These are phyloP conservation scores for Lepidurus couesii DNA, from an alignment of 1,140 invertebrate genomes.

Conservation along the genomic window DNA sequence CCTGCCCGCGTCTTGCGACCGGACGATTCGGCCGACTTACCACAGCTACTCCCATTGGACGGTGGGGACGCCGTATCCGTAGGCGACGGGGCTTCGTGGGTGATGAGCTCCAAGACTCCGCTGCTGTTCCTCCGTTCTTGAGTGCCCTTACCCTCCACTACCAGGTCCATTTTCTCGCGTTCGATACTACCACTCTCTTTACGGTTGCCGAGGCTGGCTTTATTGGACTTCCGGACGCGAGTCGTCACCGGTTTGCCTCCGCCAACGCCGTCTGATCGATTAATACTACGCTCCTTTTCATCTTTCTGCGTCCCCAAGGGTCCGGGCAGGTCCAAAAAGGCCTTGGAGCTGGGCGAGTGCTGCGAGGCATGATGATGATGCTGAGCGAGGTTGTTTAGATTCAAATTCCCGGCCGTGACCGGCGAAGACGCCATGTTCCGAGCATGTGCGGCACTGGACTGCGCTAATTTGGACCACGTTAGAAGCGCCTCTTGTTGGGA, in stretches of 20 bases:
- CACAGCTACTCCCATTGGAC: conserved; percentile 40
- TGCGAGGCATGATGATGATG: conserved; percentile 8
- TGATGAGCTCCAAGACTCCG: conserved; percentile 21
- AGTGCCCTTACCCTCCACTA: neutral
- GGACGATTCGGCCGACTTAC: conserved; percentile 29
- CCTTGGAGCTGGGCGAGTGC: conserved; percentile 11
- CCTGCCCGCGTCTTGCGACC: conserved; percentile 26
- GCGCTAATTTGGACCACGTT: conserved; percentile 33
- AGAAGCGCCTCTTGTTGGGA: conserved; percentile 32
- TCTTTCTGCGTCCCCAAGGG: neutral
- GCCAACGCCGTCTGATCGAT: conserved; percentile 4
- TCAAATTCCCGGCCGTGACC: conserved; percentile 24
- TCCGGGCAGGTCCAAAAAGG: neutral
- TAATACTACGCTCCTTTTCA: conserved; percentile 6
- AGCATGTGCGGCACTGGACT: conserved; percentile 24
- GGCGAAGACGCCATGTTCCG: conserved; percentile 13
- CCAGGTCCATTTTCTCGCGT: conserved; percentile 18
- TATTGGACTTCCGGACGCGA: conserved; percentile 9
- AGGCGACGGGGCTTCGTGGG: conserved; percentile 25
- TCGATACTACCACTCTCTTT: conserved; percentile 11
- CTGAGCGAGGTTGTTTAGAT: neutral
- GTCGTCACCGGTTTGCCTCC: conserved; percentile 7
- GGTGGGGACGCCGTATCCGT: conserved; percentile 45
- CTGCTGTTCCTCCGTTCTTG: neutral
- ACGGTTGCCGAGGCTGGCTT: neutral